These are phyloP conservation scores for Porites lutea DNA, from an alignment of 64 coral and sea anemone genomes.

Conservation along the genomic window DNA sequence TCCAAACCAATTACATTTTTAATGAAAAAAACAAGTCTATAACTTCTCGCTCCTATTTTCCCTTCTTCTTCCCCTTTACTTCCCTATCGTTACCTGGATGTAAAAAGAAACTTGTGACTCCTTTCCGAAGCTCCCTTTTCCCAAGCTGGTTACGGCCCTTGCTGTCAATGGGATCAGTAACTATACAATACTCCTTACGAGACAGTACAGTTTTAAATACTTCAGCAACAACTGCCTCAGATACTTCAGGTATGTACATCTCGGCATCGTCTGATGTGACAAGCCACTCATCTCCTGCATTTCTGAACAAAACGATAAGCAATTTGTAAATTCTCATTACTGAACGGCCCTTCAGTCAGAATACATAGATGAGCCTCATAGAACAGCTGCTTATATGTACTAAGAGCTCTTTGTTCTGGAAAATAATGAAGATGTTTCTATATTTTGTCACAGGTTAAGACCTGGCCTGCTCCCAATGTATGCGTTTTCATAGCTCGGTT, in stretches of 20 bases:
- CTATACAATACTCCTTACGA: constrained; percentile 81
- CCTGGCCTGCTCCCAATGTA: no score
- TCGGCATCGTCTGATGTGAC: constrained; percentile 91
- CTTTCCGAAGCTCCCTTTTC: constrained; percentile 69
- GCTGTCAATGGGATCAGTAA: constrained; percentile 81
- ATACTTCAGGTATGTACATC: constrained; percentile 93
- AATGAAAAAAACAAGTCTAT: neutral
- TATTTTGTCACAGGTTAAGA: no score
- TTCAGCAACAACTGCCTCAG: constrained; percentile 83
- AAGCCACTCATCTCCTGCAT: constrained; percentile 93
- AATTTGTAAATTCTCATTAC: no score
- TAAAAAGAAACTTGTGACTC: constrained; percentile 80
- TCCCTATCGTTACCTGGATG: constrained; percentile 76
- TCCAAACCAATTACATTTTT: no score
- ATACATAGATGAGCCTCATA: no score
- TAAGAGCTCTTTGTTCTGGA: no score
- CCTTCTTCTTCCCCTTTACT: neutral
- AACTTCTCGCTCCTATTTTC: neutral
- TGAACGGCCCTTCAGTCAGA: no score
- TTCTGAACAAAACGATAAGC: constrained; percentile 23
- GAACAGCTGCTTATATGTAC: no score
- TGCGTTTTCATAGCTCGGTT: no score
- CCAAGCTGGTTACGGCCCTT: constrained; percentile 90
- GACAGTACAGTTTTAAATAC: constrained; percentile 73
- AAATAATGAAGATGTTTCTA: no score